Evolutionary conservation across 2,888 invertebrate species (phyloP).

Genomic region (Sphaeridia pumilis): DNA sequence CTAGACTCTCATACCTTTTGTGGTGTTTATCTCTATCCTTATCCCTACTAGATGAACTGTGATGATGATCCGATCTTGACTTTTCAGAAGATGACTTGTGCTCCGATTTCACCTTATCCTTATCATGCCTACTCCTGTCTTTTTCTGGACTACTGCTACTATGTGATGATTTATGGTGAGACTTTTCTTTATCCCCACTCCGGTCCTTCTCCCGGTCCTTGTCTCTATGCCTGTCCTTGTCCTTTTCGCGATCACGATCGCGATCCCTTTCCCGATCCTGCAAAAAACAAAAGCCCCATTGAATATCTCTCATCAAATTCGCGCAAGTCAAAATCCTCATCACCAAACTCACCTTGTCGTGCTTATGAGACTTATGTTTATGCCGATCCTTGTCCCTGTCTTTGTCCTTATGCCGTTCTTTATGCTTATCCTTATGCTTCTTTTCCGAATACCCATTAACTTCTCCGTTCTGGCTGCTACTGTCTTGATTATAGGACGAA

Average conservation of each 20-base stretch:
- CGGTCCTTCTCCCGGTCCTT: slow-evolving; percentile 2
- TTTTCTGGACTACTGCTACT: slow-evolving; percentile 38
- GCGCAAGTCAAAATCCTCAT: background rate
- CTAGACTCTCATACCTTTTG: slow-evolving; percentile 12
- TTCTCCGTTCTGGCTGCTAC: slow-evolving; percentile 18
- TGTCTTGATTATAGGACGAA: slow-evolving; percentile 39
- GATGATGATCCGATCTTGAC: slow-evolving; percentile 10
- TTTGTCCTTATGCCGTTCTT: slow-evolving; percentile 40
- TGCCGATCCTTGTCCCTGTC: slow-evolving; percentile 39
- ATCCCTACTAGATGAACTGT: slow-evolving; percentile 11
- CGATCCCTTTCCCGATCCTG: slow-evolving; percentile 40
- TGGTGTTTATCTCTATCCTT: slow-evolving; percentile 13
- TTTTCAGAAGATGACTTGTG: slow-evolving; percentile 5
- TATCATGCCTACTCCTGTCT: slow-evolving; percentile 37
- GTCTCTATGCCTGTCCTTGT: slow-evolving; percentile 38
- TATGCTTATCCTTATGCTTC: slow-evolving; percentile 45
- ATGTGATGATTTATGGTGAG: slow-evolving; percentile 14
- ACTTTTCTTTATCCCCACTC: slow-evolving; percentile 10
- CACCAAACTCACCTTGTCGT: slow-evolving; percentile 16
- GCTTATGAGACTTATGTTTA: slow-evolving; percentile 40
- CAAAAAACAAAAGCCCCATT: too few relatives aligned
- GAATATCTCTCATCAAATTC: background rate
- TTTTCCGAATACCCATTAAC: slow-evolving; percentile 55
- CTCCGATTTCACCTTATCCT: slow-evolving; percentile 6
- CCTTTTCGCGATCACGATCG: slow-evolving; percentile 36